These are phyloP conservation scores for Halichondria panicea DNA, from an alignment of 37 sponge, comb jelly and placozoan genomes.

Conservation along the genomic window DNA sequence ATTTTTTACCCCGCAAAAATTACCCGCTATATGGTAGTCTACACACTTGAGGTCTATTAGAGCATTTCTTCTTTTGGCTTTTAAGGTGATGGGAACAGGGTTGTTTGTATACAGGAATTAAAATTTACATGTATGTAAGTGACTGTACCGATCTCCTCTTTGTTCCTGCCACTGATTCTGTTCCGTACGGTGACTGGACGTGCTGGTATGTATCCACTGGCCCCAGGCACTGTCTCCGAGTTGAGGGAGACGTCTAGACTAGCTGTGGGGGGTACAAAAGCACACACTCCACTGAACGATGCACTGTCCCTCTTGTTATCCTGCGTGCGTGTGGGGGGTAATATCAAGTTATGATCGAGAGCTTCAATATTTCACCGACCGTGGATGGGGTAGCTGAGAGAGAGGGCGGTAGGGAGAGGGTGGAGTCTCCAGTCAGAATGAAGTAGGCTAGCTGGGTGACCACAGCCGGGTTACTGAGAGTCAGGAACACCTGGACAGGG, in stretches of 20 bases:
- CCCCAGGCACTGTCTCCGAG: neutral
- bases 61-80: too few relatives aligned
- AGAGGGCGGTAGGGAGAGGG: slow-evolving; percentile 32
- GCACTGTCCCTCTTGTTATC: too few relatives aligned
- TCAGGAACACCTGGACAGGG: slow-evolving; percentile 63
- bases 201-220: slow-evolving; percentile 2
- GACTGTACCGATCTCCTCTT: too few relatives aligned
- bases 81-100: too few relatives aligned
- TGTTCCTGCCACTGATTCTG: neutral
- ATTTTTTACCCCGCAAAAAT: too few relatives aligned
- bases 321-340: neutral
- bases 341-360: neutral
- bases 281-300: slow-evolving; percentile 21
- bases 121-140: too few relatives aligned
- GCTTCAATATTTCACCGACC: neutral
- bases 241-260: slow-evolving; percentile 26
- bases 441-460: slow-evolving; percentile 55
- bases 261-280: slow-evolving; percentile 46
- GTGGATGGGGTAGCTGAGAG: slow-evolving; percentile 8
- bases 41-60: too few relatives aligned
- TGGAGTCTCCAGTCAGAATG: slow-evolving; percentile 60
- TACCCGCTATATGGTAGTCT: too few relatives aligned
- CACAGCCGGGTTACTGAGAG: slow-evolving; percentile 42
- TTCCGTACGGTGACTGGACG: neutral
- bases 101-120: neutral